A percentile compares a stretch with the other conserved stretches of the same genome.
Evolutionary conservation across 1,140 invertebrate species (phyloP).

Genomic region (Choristoneura fumiferana): DNA sequence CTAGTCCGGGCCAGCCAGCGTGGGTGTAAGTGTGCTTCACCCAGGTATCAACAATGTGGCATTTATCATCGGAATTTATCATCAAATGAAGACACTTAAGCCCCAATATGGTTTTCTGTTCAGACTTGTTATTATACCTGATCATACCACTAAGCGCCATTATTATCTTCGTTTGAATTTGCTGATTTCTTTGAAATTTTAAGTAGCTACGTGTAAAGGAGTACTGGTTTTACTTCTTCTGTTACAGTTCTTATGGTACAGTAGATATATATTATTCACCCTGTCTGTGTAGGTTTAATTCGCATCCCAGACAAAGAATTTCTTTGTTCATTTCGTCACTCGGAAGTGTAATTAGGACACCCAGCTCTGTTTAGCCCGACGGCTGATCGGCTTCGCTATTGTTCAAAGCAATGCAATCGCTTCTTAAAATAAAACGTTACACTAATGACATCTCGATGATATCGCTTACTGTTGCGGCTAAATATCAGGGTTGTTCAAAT

Average conservation of each 20-base stretch:
- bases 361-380: not conserved
- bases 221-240: not conserved
- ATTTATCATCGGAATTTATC: constrained; percentile 11
- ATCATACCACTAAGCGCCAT: constrained; percentile 7
- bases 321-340: constrained; percentile 6
- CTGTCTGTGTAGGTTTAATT: constrained; percentile 3
- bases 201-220: not conserved
- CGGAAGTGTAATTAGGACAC: constrained; percentile 15
- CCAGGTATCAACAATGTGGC: constrained; percentile 7
- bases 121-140: constrained; percentile 3
- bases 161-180: not conserved
- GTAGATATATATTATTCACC: too few species aligned
- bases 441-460: constrained; percentile 10
- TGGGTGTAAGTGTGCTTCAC: constrained; percentile 9
- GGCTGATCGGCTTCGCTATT: not conserved
- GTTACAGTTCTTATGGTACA: too few species aligned
- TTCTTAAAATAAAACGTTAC: constrained; percentile 5
- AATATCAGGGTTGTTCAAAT: constrained; percentile 35
- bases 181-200: not conserved
- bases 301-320: constrained; percentile 2
- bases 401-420: not conserved
- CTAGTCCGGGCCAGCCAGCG: not conserved
- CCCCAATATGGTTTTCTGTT: constrained; percentile 6
- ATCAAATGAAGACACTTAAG: constrained; percentile 9
- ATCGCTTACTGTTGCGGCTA: not conserved